Base-by-base conservation (phyloP, 2,888 invertebrate species). In the Megalurothrips usitatus region DNA sequence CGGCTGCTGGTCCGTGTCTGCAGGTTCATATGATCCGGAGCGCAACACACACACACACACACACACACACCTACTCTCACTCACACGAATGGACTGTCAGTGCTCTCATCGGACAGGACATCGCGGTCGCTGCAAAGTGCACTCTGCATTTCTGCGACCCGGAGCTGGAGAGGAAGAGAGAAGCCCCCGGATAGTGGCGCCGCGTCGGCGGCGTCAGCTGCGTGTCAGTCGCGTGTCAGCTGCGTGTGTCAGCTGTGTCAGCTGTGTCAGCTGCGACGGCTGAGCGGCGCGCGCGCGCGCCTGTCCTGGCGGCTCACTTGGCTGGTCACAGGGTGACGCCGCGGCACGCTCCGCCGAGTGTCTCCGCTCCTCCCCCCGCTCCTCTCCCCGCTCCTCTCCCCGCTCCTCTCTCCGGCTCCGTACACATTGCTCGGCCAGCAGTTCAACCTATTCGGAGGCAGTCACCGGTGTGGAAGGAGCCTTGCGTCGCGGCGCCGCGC, bases 381-480 rank as follows among this genome's bases (percentile, higher is more conserved):
- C 14, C 58, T 17, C 58, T 4, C 58, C 14, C 58, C 2, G 14
- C 1, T 6, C 17, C 58, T 58, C 58, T 58, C n/a, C 6, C 19
- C 79, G 1, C 43, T n/a, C 79, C 79, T 79, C 47, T 79, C 48
- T n/a, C 23, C 58, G 26, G 49, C 79, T 79, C 49, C 43, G 34
- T 63, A 75, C 68, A 75, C 68, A 75, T 75, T 75, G 68, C 68
- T 26, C 68, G 68, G 26, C 68, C 68, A 75, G 68, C 68, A 26
- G 68, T 75, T 75, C n/a, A 75, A 23, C 68, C 68, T 75, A 23
- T 75, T 75, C 68, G 68, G 68, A 75, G 23, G 68, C 68, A 75
- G 52, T 79, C 23, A 80, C 19, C 8, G 47, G 52, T 28, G 58
- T 17, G 43, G n/a, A 81, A 52, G 14, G 78, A 14, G n/a, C 58